A percentile compares a stretch with the other conserved stretches of the same genome.
Evolutionary conservation across 2,888 invertebrate genomes (phyloP).

Genomic region (Leptothorax acervorum): DNA sequence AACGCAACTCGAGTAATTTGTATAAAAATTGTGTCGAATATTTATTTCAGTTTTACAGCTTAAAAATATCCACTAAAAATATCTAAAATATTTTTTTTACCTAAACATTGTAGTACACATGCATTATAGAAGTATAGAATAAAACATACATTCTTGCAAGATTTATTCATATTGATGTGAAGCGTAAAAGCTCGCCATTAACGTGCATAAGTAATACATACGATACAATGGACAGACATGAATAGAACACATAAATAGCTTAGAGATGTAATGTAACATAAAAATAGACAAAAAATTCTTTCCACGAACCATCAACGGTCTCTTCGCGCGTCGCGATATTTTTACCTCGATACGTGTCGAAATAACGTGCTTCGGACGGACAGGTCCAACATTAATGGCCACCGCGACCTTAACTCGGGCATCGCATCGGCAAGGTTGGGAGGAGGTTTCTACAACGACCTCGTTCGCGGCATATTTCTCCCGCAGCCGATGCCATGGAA

Average conservation of each 20-base stretch:
- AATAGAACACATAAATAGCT: slow-evolving; percentile 28
- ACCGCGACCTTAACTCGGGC: slow-evolving; percentile 52
- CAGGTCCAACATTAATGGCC: slow-evolving; percentile 18
- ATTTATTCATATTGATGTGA: slow-evolving; percentile 38
- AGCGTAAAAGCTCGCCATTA: slow-evolving; percentile 28
- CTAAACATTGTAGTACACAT: background rate
- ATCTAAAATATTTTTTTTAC: background rate
- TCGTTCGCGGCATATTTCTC: slow-evolving; percentile 18
- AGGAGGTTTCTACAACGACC: slow-evolving; percentile 46
- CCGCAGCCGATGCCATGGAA: background rate
- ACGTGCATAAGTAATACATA: background rate
- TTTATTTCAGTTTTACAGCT: background rate
- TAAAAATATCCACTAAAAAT: background rate
- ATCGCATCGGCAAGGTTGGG: slow-evolving; percentile 35
- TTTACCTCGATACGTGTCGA: slow-evolving; percentile 30
- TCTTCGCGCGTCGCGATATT: slow-evolving; percentile 24
- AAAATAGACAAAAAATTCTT: slow-evolving; percentile 19
- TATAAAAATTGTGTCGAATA: background rate
- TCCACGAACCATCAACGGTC: slow-evolving; percentile 1
- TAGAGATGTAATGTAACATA: background rate
- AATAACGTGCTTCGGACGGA: slow-evolving; percentile 21
- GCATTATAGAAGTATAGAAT: background rate
- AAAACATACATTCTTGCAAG: slow-evolving; percentile 13
- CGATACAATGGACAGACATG: slow-evolving; percentile 32
- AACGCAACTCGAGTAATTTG: background rate